Conservation (phyloP, 2,113 vertebrate species). For the Aegypius monachus region DNA sequence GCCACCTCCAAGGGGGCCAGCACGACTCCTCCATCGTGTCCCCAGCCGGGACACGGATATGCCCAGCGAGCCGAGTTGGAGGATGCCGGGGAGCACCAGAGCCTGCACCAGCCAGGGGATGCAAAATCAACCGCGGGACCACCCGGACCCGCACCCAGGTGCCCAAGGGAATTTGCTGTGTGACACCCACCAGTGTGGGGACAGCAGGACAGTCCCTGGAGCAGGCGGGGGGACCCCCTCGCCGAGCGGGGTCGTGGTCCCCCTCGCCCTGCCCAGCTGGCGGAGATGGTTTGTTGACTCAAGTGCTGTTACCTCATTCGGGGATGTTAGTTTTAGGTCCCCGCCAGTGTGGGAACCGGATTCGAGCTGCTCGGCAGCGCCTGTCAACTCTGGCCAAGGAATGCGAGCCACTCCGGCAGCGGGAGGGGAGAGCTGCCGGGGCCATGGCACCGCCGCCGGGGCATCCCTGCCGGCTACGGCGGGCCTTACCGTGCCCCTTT, state of each 20-base stretch:
- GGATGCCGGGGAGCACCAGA: background rate
- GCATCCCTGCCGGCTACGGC: background rate
- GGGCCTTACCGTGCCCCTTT: background rate
- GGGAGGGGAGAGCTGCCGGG: background rate
- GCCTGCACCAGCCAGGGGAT: background rate
- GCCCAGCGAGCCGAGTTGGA: background rate
- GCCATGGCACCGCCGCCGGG: rapidly evolving
- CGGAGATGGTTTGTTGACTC: constrained; percentile 37
- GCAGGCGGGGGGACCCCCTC: background rate
- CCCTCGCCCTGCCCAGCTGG: background rate
- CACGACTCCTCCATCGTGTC: rapidly evolving
- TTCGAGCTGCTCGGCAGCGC: constrained; percentile 18
- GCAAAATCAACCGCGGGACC: background rate
- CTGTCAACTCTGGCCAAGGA: constrained; percentile 57
- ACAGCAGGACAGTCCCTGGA: background rate
- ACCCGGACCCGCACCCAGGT: rapidly evolving
- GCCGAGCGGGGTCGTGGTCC: background rate
- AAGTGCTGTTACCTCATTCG: constrained; percentile 56
- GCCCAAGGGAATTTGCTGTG: background rate
- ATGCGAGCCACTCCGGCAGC: background rate
- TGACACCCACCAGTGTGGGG: background rate
- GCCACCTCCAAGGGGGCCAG: background rate
- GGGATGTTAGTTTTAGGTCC: constrained; percentile 68
- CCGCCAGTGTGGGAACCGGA: constrained; percentile 64
- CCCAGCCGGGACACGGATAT: rapidly evolving